Percentiles rank a stretch among this genome's conserved stretches.
Evolutionary conservation across 1,140 invertebrate species (phyloP).

Genomic region (Drosophila pseudoobscura): DNA sequence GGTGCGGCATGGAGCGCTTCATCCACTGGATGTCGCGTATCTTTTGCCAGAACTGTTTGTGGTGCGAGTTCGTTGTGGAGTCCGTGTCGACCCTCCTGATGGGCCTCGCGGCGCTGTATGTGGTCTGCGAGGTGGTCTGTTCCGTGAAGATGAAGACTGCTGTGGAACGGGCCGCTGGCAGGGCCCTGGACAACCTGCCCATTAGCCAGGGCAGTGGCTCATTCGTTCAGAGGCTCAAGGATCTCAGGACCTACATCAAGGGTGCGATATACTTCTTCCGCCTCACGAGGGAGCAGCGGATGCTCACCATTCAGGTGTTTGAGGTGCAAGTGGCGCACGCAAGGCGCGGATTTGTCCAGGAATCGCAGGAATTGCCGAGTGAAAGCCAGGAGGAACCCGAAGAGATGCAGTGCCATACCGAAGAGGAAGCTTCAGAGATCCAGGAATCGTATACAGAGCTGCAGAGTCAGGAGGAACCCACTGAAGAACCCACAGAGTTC

Average conservation of each 20-base stretch:
- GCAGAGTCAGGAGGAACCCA: neutral
- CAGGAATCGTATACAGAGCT: too few relatives aligned
- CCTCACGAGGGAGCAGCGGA: constrained; percentile 38
- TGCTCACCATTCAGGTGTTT: constrained; percentile 33
- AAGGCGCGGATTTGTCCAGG: too few relatives aligned
- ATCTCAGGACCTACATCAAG: constrained; percentile 26
- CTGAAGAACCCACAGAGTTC: neutral
- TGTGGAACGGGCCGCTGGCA: neutral
- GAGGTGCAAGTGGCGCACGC: constrained; percentile 23
- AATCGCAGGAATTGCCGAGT: too few relatives aligned
- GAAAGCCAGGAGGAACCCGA: neutral
- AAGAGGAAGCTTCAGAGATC: too few relatives aligned
- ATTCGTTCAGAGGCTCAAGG: constrained; percentile 23
- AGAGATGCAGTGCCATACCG: too few relatives aligned
- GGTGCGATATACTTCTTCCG: constrained; percentile 27
- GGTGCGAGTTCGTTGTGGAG: constrained; percentile 36
- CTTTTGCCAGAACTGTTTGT: constrained; percentile 23
- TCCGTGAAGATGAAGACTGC: constrained; percentile 24
- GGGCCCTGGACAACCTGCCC: constrained; percentile 31
- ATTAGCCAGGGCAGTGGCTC: constrained; percentile 15
- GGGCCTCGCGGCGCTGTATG: constrained; percentile 5
- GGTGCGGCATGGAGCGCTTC: constrained; percentile 36
- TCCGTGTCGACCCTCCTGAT: neutral
- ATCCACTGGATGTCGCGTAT: constrained; percentile 3
- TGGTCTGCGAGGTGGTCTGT: constrained; percentile 20